Evolutionary conservation across 2,797 vertebrate species (phyloP).

Genomic region (Rhinatrema bivittatum): DNA sequence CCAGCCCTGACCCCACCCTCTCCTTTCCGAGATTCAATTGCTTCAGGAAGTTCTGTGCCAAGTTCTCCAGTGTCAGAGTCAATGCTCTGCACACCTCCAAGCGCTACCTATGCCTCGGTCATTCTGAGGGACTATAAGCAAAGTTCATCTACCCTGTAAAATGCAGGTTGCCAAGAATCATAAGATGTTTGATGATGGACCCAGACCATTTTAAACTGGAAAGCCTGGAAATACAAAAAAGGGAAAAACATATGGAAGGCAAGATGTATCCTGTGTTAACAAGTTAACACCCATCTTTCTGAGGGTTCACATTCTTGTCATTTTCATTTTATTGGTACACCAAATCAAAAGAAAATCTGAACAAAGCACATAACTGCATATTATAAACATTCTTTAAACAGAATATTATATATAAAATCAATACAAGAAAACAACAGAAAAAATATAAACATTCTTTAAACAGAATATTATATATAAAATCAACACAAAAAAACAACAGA

Average conservation of each 20-base stretch:
- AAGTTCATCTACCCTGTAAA: constrained; percentile 93
- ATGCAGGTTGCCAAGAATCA: constrained; percentile 14
- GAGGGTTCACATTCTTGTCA: constrained; percentile 40
- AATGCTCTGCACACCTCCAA: constrained; percentile 77
- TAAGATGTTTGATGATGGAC: not conserved
- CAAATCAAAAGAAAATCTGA: constrained; percentile 33
- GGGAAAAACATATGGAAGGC: constrained; percentile 1
- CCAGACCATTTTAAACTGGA: not conserved
- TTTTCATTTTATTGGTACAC: constrained; percentile 3
- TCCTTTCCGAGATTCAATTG: constrained; percentile 91
- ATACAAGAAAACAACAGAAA: too few species aligned
- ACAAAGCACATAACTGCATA: constrained; percentile 55
- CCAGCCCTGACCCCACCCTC: constrained; percentile 86
- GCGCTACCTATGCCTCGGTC: constrained; percentile 73
- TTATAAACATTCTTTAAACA: constrained; percentile 31
- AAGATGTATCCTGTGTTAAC: constrained; percentile 29
- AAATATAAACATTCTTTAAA: constrained; percentile 29
- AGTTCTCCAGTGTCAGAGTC: constrained; percentile 81
- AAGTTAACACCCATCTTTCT: constrained; percentile 4
- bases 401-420: constrained; percentile 15
- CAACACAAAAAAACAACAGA: too few species aligned
- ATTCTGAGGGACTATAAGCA: constrained; percentile 85
- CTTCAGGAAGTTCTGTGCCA: constrained; percentile 72
- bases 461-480: constrained; percentile 23
- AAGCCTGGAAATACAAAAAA: not conserved